Percentiles rank a stretch among this genome's conserved stretches.
Evolutionary conservation across 1,140 invertebrate species (phyloP).

Genomic region (Drosophila trapezifrons): DNA sequence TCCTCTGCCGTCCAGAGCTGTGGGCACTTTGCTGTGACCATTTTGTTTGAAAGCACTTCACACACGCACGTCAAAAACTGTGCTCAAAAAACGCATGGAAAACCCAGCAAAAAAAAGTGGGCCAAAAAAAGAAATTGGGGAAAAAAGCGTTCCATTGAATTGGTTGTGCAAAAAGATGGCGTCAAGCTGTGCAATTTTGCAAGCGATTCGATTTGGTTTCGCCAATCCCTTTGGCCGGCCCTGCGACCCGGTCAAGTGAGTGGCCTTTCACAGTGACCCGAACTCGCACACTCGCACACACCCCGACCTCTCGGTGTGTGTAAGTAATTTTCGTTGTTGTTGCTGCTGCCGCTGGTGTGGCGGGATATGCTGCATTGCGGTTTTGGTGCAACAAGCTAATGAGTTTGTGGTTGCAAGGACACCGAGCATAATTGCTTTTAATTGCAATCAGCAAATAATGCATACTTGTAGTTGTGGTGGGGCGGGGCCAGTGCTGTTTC

Average conservation of each 20-base stretch:
- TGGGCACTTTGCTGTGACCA: constrained; percentile 60
- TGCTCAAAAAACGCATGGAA: constrained; percentile 30
- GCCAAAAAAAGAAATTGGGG: too few relatives aligned
- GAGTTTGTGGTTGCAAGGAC: constrained; percentile 76
- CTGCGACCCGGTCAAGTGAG: constrained; percentile 31
- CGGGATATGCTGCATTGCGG: constrained; percentile 74
- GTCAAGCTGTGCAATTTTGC: constrained; percentile 57
- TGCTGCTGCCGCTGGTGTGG: constrained; percentile 37
- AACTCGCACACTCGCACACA: constrained; percentile 1
- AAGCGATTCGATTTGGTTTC: constrained; percentile 53
- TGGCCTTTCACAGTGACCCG: constrained; percentile 35
- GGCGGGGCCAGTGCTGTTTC: neutral
- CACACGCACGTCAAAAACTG: constrained; percentile 68
- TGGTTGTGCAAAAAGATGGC: constrained; percentile 42
- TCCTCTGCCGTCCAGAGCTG: constrained; percentile 22
- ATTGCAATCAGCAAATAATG: constrained; percentile 80
- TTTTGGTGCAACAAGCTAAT: constrained; percentile 79
- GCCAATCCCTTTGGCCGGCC: constrained; percentile 28
- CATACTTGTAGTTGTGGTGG: constrained; percentile 62
- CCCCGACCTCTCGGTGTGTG: constrained; percentile 13
- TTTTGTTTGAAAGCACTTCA: constrained; percentile 69
- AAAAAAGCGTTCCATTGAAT: constrained; percentile 16
- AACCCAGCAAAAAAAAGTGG: neutral
- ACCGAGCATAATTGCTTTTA: constrained; percentile 80
- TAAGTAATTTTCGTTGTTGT: constrained; percentile 48